These are phyloP conservation scores for Delphinus delphis DNA, from an alignment of 2,113 vertebrate species.

Conservation along the genomic window DNA sequence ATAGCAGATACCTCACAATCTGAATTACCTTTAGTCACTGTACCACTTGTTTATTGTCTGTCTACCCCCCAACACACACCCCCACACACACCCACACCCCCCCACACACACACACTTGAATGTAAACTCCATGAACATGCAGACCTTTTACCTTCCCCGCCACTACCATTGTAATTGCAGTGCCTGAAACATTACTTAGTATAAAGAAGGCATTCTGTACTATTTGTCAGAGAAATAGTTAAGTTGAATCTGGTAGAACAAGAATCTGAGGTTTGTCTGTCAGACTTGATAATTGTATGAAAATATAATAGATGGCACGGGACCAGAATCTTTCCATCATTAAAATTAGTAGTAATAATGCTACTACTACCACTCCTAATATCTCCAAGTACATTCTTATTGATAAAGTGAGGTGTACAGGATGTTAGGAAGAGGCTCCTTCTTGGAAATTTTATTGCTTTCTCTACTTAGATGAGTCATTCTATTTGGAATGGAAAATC, in stretches of 20 bases:
- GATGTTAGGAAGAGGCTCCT: not conserved
- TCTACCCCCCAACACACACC: not conserved
- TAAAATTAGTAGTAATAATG: not conserved
- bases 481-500: constrained; percentile 32
- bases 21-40: not conserved
- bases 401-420: not conserved
- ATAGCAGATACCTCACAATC: not conserved
- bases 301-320: not conserved
- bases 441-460: not conserved
- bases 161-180: not conserved
- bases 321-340: not conserved
- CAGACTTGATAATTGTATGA: not conserved
- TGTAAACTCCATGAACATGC: not conserved
- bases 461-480: constrained; percentile 49
- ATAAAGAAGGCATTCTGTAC: not conserved
- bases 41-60: not conserved
- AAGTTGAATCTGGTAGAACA: not conserved
- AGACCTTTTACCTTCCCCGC: not conserved
- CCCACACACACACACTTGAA: not conserved
- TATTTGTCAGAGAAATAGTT: not conserved
- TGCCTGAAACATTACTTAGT: not conserved
- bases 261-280: not conserved
- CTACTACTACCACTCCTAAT: not conserved
- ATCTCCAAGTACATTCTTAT: not conserved
- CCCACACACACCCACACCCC: no score